Base-by-base conservation (phyloP, 2,888 invertebrate species). In the Lepetodrilus schrolli region DNA sequence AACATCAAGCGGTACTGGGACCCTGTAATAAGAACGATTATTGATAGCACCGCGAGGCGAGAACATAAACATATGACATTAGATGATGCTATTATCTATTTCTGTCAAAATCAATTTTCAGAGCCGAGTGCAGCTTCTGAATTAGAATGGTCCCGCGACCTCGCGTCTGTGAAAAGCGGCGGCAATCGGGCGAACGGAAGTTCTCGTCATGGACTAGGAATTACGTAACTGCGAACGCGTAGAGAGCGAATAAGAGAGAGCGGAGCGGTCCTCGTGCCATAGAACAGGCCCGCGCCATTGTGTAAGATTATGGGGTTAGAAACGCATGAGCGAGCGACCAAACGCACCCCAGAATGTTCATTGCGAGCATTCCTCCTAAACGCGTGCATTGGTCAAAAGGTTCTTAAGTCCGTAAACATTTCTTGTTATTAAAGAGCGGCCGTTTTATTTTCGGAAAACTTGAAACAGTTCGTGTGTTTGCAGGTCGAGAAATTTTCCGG, bases 321-420 rank as follows among this genome's bases (percentile, higher is more conserved):
- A n/a, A 58, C 58, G 58, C 58, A 30, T 21, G 26, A 58, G 58
- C 58, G 58, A 8, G 23, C 58, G 34, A 58, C 58, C 58, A 58
- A 58, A 58, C 58, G 58, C 58, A 58, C 34, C 58, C 58, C 26
- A 58, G 58, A 58, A 13, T 30, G 17, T 34, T 30, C 30, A 17
- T 30, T n/a, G 58, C n/a, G 17, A 34, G 17, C 58, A 58, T 58
- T 26, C 58, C 34, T 30, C 17, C 34, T 58, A 34, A 30, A 58
- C 58, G 58, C 58, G 58, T 58, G 58, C 58, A 30, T n/a, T 58
- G 58, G 58, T 58, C 58, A 58, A 58, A 58, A 58, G 58, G 58
- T 58, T 58, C 30, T 34, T 8, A 30, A 17, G 10, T 23, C 30
- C 58, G 30, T 58, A 58, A 30, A 58, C 58, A 58, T 58, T 58